Conservation (phyloP, 2,888 invertebrate species). For the Loripinus fragilis region DNA sequence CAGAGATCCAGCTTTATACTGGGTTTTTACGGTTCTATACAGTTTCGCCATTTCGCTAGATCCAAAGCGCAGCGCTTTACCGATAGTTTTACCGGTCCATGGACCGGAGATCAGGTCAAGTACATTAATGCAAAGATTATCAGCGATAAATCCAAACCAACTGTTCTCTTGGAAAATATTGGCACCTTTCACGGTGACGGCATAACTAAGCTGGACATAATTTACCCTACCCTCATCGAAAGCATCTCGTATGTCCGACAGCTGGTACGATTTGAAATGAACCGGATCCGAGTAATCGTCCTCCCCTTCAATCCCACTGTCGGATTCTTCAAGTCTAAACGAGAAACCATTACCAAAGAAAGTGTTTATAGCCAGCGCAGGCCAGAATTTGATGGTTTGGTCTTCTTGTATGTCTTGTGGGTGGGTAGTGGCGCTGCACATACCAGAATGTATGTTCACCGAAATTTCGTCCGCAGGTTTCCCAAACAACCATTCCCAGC, state of each 20-base stretch:
- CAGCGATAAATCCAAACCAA: constrained; percentile 10
- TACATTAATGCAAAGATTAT: neutral
- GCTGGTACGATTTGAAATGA: neutral
- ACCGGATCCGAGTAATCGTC: neutral
- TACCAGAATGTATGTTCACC: neutral
- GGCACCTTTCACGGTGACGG: constrained; percentile 3
- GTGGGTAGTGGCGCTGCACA: neutral
- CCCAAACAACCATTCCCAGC: constrained; percentile 7
- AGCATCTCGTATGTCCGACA: neutral
- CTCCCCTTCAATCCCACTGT: neutral
- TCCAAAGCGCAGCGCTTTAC: neutral
- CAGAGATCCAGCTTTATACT: neutral
- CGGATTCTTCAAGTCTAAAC: neutral
- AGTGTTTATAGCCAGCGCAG: neutral
- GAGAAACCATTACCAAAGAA: neutral
- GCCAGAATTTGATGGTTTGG: neutral
- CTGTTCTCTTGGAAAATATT: neutral
- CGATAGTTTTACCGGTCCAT: neutral
- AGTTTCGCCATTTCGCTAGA: neutral
- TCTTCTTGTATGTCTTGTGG: neutral
- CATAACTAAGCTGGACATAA: neutral
- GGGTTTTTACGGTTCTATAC: neutral
- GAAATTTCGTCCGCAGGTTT: constrained; percentile 10
- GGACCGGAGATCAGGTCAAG: neutral
- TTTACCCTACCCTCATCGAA: neutral